Evolutionary conservation across 2,797 vertebrate genomes (phyloP), one percentile per base, ranked within the genome.

Genomic region (Ammospiza maritima): DNA sequence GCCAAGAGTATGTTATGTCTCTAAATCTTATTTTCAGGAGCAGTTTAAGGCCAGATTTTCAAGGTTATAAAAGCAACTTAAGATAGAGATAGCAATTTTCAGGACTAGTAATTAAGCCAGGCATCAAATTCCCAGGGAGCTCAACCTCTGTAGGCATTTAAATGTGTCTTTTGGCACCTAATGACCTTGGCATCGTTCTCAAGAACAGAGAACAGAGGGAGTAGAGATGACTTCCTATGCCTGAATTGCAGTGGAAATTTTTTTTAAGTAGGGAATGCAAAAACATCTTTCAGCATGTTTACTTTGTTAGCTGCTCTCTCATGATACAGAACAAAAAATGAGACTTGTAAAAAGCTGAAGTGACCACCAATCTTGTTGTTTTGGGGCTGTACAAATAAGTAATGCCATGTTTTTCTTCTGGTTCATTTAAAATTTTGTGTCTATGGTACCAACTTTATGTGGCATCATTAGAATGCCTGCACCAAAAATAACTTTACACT

Each of bases 161-260:
- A 91, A 94, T 88, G 76, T 91, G 34, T 88, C 86, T 95, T 92
- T 95, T 93, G 93, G 92, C 57, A 85, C 92, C 87, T 94, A 64
- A 86, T 80, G 93, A 96, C 96, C 96, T 97, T 95, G 90, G 88
- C 88, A 44, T 93, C 86, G 34, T 88, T 77, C 69, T 93, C 64
- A 87, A 93, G 87, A 95, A 17, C 66, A 90, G 53, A 38, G 51
- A 81, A 51, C 2, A 3, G 62, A 86, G 62, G 17, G 54, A 89
- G 25, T 29, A 75, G 64, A 76, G 88, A 84, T 73, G 60, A 12
- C 22, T 88, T 92, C 76, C 74, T 78, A 13, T 45, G 70, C 53
- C 57, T 88, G 83, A 89, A 93, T 48, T 81, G 74, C 85, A 87
- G 42, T 48, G 74, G 69, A 79, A 88, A 65, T 61, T 79, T 88